Percentiles rank a stretch among this genome's conserved stretches.
Evolutionary conservation across 2,797 vertebrate species (phyloP).

Genomic region (Dromococcyx pavoninus): DNA sequence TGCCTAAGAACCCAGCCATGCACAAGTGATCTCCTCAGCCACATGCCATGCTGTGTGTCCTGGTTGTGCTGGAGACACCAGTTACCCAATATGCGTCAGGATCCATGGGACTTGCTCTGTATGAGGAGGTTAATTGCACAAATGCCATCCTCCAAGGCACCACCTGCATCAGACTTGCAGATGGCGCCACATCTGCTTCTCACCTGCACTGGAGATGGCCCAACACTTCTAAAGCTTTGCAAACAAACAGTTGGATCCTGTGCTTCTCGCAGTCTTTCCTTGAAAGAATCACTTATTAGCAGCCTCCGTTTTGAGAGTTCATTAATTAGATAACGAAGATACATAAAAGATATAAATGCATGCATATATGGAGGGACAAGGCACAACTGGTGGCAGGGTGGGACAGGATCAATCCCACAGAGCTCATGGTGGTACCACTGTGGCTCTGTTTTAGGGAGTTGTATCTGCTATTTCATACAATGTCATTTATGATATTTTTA

Average conservation of each 20-base stretch:
- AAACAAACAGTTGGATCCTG: neutral
- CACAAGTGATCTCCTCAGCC: neutral
- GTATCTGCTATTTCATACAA: neutral
- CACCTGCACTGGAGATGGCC: neutral
- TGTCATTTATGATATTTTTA: neutral
- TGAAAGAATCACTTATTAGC: neutral
- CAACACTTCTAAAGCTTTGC: neutral
- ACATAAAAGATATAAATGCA: neutral
- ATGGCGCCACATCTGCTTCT: neutral
- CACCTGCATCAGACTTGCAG: neutral
- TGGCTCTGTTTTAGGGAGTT: neutral
- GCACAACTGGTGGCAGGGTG: neutral
- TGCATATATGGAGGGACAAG: neutral
- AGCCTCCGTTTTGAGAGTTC: neutral
- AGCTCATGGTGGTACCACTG: neutral
- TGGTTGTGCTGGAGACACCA: neutral
- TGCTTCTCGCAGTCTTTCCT: neutral
- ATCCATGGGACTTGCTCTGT: no score
- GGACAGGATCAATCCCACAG: neutral
- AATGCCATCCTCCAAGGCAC: neutral
- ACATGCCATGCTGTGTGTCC: fast-evolving
- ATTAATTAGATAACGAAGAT: neutral
- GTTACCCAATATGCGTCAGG: fast-evolving
- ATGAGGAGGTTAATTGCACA: neutral
- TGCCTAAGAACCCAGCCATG: neutral